Conservation (phyloP, 2,113 vertebrate genomes). For the Eretmochelys imbricata region DNA sequence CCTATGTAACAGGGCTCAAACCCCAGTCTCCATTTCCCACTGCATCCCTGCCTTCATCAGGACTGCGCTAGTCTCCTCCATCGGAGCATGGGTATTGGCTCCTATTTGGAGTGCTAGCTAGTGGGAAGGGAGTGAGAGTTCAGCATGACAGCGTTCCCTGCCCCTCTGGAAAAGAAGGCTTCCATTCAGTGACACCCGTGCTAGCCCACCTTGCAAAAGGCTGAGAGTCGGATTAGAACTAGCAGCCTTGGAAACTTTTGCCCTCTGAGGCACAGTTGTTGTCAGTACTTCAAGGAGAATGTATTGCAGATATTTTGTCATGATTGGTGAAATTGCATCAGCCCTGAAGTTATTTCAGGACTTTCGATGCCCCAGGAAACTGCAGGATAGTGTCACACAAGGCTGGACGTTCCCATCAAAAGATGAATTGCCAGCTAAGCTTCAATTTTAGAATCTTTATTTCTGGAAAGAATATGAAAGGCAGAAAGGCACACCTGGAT, state of each 20-base stretch:
- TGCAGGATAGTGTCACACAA: background rate
- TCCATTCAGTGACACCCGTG: background rate
- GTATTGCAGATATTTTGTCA: slow-evolving; percentile 5
- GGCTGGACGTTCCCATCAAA: background rate
- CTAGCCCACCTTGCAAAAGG: background rate
- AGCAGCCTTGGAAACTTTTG: slow-evolving; percentile 32
- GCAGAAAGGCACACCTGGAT: background rate
- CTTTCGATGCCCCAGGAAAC: background rate
- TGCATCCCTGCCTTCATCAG: background rate
- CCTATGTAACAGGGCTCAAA: background rate
- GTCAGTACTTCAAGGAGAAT: background rate
- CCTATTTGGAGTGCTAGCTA: background rate
- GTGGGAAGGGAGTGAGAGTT: slow-evolving; percentile 9
- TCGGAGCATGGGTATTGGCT: slow-evolving; percentile 16
- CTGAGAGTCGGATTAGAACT: slow-evolving; percentile 44
- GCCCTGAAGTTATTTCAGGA: background rate
- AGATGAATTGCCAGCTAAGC: background rate
- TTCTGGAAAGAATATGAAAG: background rate
- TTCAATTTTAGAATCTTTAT: background rate
- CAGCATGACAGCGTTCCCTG: background rate
- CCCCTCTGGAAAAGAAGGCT: background rate
- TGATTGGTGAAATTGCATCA: background rate
- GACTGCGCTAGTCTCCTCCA: background rate
- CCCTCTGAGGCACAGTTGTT: background rate
- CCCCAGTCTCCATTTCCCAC: background rate